Evolutionary conservation across 1,140 invertebrate genomes (phyloP), one percentile per base, ranked within the genome.

Genomic region (Probaryconus sp.): DNA sequence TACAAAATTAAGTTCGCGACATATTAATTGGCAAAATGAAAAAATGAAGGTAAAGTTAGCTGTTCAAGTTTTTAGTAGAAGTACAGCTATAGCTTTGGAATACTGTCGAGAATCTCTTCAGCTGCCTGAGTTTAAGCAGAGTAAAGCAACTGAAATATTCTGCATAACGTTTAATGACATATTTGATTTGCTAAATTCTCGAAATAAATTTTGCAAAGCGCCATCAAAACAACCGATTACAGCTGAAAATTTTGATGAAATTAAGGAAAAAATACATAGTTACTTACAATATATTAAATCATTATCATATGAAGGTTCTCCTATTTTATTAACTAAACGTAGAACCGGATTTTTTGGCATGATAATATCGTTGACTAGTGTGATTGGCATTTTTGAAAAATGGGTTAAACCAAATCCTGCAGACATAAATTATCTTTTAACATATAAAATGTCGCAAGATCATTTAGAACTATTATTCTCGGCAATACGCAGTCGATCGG

Each of bases 41-140:
- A 69, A 80, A 47, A 70, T 84, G 42, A 84, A 82, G 80, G 84
- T 85, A 67, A 81, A 79, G 30, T 77, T 84, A 0, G 64, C 64
- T 13, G 53, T 47, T 24, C 80, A 85, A 78, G 48, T 76, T 16
- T 53, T 85, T 5, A 86, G 82, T 74, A 11, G 67, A 9, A 80
- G 72, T 51, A 76, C 78, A 28, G 55, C 74, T 20, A 30, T 77
- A 24, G 50, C 65, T 7, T 37, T 83, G n/a, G 45, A 58, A 72
- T 85, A 64, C 77, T 67, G 61, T 58, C 45, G 24, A 60, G 76
- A 77, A 18, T 11, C 35, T 47, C 35, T 40, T 42, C 81, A 61
- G 30, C 26, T 64, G 17, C 42, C 40, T 35, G 35, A 79, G 24
- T 79, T 84, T 70, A 2, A 47, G 40, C 40, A 77, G 35, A 71